These are phyloP conservation scores for Furnarius figulus DNA, from an alignment of 2,113 vertebrate species.

Conservation along the genomic window DNA sequence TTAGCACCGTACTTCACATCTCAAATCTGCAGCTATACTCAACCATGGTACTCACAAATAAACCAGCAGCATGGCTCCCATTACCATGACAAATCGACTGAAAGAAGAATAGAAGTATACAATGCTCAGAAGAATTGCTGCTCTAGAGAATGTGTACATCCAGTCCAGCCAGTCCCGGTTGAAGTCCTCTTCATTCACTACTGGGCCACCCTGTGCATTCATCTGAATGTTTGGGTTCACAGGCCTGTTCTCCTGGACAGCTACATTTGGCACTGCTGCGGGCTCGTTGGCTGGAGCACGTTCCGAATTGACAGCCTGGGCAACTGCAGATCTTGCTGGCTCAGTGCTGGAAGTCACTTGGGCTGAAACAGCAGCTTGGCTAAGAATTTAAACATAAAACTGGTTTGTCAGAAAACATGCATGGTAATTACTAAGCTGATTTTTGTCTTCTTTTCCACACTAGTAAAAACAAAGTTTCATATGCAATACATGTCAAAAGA, in stretches of 20 bases:
- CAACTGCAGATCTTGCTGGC: slow-evolving; percentile 35
- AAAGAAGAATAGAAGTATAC: slow-evolving; percentile 98
- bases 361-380: slow-evolving; percentile 85
- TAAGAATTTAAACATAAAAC: slow-evolving; percentile 56
- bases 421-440: not conserved
- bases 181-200: slow-evolving; percentile 91
- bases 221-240: slow-evolving; percentile 87
- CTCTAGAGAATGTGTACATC: slow-evolving; percentile 91
- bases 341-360: slow-evolving; percentile 64
- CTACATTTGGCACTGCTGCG: slow-evolving; percentile 80
- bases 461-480: not conserved
- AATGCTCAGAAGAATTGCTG: slow-evolving; percentile 91
- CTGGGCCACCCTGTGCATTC: slow-evolving; percentile 86
- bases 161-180: slow-evolving; percentile 98
- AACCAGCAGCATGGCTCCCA: slow-evolving; percentile 93
- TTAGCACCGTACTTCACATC: not conserved
- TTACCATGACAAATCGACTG: slow-evolving; percentile 92
- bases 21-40: not conserved
- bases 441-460: not conserved
- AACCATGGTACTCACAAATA: slow-evolving; percentile 87
- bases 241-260: slow-evolving; percentile 81
- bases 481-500: not conserved
- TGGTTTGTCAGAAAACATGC: not conserved
- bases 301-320: slow-evolving; percentile 65
- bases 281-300: slow-evolving; percentile 79